Evolutionary conservation across 2,888 invertebrate species (phyloP).

Genomic region (Idaea biselata): DNA sequence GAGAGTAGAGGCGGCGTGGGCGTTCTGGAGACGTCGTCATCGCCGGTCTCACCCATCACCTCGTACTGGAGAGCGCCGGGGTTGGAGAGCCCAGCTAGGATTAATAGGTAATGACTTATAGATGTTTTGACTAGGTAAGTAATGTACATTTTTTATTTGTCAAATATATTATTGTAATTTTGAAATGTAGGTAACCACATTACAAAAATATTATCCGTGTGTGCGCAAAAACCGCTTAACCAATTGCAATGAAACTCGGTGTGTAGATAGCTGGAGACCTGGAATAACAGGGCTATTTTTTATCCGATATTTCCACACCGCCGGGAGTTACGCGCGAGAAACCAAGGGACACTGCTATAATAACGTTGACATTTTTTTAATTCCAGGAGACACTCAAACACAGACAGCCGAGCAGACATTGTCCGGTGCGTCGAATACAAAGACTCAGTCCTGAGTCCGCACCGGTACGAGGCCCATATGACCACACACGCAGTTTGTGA

Average conservation of each 20-base stretch:
- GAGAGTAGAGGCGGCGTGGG: constrained; percentile 82
- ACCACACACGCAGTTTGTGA: constrained; percentile 62
- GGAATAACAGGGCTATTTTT: no score
- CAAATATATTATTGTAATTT: no score
- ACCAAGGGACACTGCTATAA: no score
- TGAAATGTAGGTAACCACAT: no score
- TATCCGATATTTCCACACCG: no score
- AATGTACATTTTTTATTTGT: no score
- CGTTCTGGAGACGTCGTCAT: constrained; percentile 53
- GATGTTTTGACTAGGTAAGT: no score
- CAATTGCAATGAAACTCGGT: no score
- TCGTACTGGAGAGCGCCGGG: constrained; percentile 68
- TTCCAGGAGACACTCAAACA: constrained; percentile 48
- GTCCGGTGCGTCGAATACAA: constrained; percentile 74
- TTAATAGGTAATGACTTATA: constrained; percentile 66
- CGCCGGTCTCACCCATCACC: constrained; percentile 58
- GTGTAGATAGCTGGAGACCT: no score
- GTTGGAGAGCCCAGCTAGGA: constrained; percentile 55
- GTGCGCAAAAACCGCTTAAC: no score
- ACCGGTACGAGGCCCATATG: constrained; percentile 41
- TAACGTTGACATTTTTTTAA: background rate
- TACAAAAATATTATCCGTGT: no score
- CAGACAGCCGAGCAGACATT: constrained; percentile 71
- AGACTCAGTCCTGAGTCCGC: constrained; percentile 48
- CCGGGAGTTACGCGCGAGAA: no score